Percentiles rank a stretch among this genome's conserved stretches.
Evolutionary conservation across 2,797 vertebrate species (phyloP).

Genomic region (Tapirus indicus): DNA sequence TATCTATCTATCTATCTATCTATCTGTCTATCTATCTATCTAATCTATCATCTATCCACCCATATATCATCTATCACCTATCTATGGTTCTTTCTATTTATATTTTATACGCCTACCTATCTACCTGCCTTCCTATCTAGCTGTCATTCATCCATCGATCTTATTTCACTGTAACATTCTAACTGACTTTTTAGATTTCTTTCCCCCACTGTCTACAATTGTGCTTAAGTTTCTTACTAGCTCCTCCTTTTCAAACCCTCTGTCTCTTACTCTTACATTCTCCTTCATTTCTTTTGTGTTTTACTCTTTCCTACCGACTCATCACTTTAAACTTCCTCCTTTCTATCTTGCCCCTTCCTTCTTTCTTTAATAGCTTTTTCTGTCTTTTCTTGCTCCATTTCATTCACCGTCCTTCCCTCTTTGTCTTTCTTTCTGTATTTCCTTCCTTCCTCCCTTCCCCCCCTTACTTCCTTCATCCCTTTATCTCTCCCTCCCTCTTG

Average conservation of each 20-base stretch:
- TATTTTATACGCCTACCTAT: background rate
- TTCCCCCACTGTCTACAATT: background rate
- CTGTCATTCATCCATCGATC: background rate
- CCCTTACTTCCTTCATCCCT: background rate
- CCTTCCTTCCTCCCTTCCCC: background rate
- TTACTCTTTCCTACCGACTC: background rate
- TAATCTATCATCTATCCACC: rapidly evolving
- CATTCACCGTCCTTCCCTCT: background rate
- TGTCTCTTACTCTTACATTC: background rate
- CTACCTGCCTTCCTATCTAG: background rate
- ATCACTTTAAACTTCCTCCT: background rate
- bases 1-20: background rate
- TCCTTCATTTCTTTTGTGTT: background rate
- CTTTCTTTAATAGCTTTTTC: background rate
- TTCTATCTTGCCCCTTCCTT: background rate
- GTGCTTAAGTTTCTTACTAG: background rate
- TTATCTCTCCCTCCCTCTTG: background rate
- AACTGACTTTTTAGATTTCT: background rate
- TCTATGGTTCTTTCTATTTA: background rate
- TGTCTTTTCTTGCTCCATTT: background rate
- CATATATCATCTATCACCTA: background rate
- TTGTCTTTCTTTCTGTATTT: background rate
- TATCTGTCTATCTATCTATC: background rate
- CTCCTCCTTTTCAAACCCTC: background rate
- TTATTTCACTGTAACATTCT: background rate